Evolutionary conservation across 2,113 vertebrate species (phyloP).

Genomic region (Poeciliopsis retropinna): DNA sequence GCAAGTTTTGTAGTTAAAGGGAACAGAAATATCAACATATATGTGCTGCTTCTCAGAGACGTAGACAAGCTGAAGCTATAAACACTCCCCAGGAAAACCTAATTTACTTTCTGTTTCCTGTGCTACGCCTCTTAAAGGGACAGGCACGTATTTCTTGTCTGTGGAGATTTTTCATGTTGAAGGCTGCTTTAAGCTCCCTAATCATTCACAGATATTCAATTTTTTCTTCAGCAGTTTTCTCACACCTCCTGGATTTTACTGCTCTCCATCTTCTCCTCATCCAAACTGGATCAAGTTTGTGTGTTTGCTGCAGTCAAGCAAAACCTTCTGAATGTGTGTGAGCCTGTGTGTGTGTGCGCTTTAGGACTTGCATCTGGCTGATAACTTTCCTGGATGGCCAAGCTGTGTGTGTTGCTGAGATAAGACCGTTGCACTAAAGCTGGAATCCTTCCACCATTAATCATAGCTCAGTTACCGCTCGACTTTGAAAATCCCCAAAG

Average conservation of each 20-base stretch:
- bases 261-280: constrained; percentile 8
- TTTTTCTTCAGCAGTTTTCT: background rate
- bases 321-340: constrained; percentile 10
- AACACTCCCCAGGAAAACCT: background rate
- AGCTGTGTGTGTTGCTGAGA: constrained; percentile 55
- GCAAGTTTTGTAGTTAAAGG: background rate
- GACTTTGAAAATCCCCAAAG: constrained; percentile 15
- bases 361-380: constrained; percentile 13
- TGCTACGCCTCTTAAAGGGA: constrained; percentile 48
- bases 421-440: constrained; percentile 45
- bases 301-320: constrained; percentile 17
- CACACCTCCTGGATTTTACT: background rate
- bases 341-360: background rate
- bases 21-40: background rate
- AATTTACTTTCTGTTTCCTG: constrained; percentile 40
- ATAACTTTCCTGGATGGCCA: constrained; percentile 37
- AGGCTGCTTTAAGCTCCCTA: background rate
- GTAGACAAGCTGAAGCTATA: background rate
- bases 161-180: background rate
- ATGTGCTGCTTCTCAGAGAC: background rate
- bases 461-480: constrained; percentile 38
- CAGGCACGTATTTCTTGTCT: background rate
- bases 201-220: constrained; percentile 1
- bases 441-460: constrained; percentile 53
- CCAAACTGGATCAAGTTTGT: background rate